Percentiles rank a stretch among this genome's conserved stretches.
Conservation (phyloP, 2,888 invertebrate species). For the Meteorus cinctellus region DNA sequence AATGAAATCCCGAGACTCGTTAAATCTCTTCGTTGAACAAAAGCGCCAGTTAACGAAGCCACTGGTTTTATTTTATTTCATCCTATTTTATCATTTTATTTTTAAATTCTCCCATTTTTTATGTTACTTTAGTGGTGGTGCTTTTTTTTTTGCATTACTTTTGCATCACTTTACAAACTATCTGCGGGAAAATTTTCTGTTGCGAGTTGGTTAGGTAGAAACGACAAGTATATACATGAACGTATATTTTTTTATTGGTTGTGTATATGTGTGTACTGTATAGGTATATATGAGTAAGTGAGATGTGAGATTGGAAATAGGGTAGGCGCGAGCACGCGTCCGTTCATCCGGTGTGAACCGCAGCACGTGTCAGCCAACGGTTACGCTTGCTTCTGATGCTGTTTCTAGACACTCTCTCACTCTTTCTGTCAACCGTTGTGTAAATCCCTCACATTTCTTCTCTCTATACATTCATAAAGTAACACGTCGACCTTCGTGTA, state of each 20-base stretch:
- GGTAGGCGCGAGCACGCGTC: constrained; percentile 41
- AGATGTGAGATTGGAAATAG: constrained; percentile 46
- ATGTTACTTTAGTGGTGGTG: too few species aligned
- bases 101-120: background rate
- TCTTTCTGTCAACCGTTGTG: background rate
- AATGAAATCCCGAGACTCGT: background rate
- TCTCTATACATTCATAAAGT: constrained; percentile 2
- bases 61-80: constrained; percentile 8
- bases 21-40: constrained; percentile 16
- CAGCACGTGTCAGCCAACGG: constrained; percentile 52
- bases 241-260: background rate
- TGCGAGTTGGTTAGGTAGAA: background rate
- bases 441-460: constrained; percentile 1
- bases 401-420: constrained; percentile 26
- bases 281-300: background rate
- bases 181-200: background rate
- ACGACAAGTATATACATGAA: background rate
- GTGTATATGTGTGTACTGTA: background rate
- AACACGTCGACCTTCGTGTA: constrained; percentile 12
- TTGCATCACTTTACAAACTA: background rate
- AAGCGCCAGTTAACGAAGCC: constrained; percentile 21
- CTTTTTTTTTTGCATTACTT: background rate
- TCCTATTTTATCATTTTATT: background rate
- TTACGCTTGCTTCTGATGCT: constrained; percentile 38
- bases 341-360: constrained; percentile 52